Percentiles rank a stretch among this genome's conserved stretches.
These are phyloP conservation scores for Dendrolimus kikuchii DNA, from an alignment of 1,140 invertebrate species.

Conservation along the genomic window DNA sequence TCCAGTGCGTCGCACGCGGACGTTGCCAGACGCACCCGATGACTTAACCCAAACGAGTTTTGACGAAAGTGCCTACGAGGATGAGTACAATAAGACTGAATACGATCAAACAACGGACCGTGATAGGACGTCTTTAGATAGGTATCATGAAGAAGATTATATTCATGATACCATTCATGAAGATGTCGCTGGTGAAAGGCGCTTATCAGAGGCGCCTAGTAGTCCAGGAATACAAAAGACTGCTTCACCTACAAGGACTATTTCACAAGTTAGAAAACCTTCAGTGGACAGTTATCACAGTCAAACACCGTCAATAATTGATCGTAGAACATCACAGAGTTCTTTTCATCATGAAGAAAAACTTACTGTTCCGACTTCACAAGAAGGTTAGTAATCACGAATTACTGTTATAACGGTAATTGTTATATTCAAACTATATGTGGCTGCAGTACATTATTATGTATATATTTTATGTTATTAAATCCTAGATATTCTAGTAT, in stretches of 20 bases:
- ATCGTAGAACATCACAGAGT: constrained; percentile 63
- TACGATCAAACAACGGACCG: constrained; percentile 56
- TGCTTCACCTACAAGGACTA: constrained; percentile 51
- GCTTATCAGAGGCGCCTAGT: constrained; percentile 37
- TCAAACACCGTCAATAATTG: constrained; percentile 55
- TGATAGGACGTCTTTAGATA: constrained; percentile 57
- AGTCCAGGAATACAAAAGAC: constrained; percentile 38
- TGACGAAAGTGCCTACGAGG: constrained; percentile 68
- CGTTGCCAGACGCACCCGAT: constrained; percentile 59
- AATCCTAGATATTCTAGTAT: no score
- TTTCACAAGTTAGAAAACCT: constrained; percentile 49
- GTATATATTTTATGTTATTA: no score
- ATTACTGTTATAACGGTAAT: no score
- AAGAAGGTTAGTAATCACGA: constrained; percentile 43
- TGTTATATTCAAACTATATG: no score
- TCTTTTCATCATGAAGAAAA: constrained; percentile 62
- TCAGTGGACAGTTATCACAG: constrained; percentile 64
- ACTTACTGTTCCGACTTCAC: constrained; percentile 42
- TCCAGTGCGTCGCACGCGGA: constrained; percentile 55
- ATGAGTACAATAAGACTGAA: constrained; percentile 68
- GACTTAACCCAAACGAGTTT: constrained; percentile 53
- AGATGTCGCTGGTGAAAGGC: constrained; percentile 40
- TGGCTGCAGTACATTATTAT: no score
- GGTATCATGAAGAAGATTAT: constrained; percentile 58
- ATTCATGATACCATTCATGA: constrained; percentile 50